Evolutionary conservation across 1,140 invertebrate genomes (phyloP).

Genomic region (Epicauta chinensis): DNA sequence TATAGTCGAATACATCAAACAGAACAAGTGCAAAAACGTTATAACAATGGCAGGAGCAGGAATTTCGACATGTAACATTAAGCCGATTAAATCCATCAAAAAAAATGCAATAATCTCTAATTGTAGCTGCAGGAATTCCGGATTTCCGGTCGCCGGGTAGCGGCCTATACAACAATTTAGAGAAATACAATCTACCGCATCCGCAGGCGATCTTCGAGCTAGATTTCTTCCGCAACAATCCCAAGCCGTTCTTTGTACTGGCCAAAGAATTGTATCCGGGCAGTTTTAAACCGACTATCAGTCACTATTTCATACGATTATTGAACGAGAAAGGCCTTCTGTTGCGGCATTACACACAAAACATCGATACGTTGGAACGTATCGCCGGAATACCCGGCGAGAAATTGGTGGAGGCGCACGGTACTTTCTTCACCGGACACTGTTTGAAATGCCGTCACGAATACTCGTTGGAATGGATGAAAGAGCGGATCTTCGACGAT

Average conservation of each 20-base stretch:
- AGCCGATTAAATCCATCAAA: background rate
- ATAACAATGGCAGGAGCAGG: slow-evolving; percentile 92
- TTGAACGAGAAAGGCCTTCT: slow-evolving; percentile 74
- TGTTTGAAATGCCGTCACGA: slow-evolving; percentile 71
- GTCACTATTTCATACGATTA: slow-evolving; percentile 79
- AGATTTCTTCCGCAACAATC: slow-evolving; percentile 72
- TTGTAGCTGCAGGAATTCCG: slow-evolving; percentile 85
- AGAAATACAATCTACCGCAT: slow-evolving; percentile 86
- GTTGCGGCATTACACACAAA: slow-evolving; percentile 83
- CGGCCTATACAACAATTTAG: slow-evolving; percentile 87
- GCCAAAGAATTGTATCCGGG: slow-evolving; percentile 84
- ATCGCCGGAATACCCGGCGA: slow-evolving; percentile 78
- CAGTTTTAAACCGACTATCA: slow-evolving; percentile 70
- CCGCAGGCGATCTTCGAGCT: slow-evolving; percentile 96
- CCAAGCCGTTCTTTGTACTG: slow-evolving; percentile 78
- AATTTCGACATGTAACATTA: slow-evolving; percentile 79
- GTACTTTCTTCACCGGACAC: slow-evolving; percentile 83
- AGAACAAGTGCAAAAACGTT: slow-evolving; percentile 74
- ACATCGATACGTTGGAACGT: slow-evolving; percentile 90
- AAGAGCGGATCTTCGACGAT: slow-evolving; percentile 65
- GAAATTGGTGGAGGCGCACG: slow-evolving; percentile 89
- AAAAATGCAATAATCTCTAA: background rate
- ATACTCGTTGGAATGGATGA: slow-evolving; percentile 74
- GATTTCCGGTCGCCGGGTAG: slow-evolving; percentile 87
- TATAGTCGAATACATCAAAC: slow-evolving; percentile 64